Base-by-base conservation (phyloP, 2,888 invertebrate species). In the Papilio gigon region DNA sequence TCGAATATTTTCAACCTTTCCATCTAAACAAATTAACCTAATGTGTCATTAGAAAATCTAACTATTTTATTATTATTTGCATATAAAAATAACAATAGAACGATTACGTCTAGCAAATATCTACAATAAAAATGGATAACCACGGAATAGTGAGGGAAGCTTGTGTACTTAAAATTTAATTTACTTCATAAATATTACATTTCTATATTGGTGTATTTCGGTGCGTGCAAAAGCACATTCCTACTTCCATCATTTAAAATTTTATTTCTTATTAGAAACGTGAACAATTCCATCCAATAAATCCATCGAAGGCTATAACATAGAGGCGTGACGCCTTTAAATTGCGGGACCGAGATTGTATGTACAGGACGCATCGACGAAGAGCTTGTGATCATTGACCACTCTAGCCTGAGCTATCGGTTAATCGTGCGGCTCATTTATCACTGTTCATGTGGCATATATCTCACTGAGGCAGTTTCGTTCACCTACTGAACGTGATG, bases 1-100 rank as follows among this genome's bases (percentile, higher is more conserved):
- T 66, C 72, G 74, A 71, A 70, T 77, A 81, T 78, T 66, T 78
- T 71, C 70, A 69, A 76, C 77, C 76, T 75, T 74, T 76, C 71
- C 74, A 72, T 74, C 76, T 80, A 77, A 77, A 78, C 79, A 79
- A 78, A 76, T 82, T 85, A 88, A 67, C 80, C 87, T 90, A 90
- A 79, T 77, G 86, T 88, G 86, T 87, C 85, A 56, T 82, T 89
- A 91, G 87, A 90, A 91, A 91, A 90, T 87, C 90, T 90, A 89
- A 83, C 78, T 88, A 86, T 84, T 82, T 74, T 81, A 79, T 87
- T 60, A 30, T 67, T 82, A 84, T 84, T 89, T 89, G 90, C 88
- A 90, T 91, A 91, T 89, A 91, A 91, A 91, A 92, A 90, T 91
- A 92, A 92, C 87, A 91, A 90, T 89, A 88, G 83, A 90, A 84